These are phyloP conservation scores for Apis cerana DNA, from an alignment of 1,140 invertebrate species.

Conservation along the genomic window DNA sequence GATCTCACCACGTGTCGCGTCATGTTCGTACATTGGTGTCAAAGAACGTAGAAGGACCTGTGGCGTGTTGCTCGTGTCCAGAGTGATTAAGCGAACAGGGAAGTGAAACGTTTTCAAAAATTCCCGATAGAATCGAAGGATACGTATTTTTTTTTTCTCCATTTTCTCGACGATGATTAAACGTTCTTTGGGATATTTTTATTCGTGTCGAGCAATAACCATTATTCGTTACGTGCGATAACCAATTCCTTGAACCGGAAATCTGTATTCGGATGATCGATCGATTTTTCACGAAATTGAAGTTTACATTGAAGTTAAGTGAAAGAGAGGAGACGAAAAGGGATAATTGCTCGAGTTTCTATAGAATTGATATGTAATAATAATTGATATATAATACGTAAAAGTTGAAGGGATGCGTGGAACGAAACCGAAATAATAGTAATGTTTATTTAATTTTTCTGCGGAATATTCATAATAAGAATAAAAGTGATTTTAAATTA, in stretches of 20 bases:
- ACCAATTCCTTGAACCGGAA: not conserved
- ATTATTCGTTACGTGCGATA: not conserved
- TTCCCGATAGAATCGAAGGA: conserved; percentile 16
- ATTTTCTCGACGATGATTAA: conserved; percentile 25
- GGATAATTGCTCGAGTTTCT: too few species aligned
- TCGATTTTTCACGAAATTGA: too few species aligned
- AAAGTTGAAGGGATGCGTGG: too few species aligned
- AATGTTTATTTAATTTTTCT: too few species aligned
- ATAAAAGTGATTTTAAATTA: too few species aligned
- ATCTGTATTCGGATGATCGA: not conserved
- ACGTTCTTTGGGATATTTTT: conserved; percentile 12
- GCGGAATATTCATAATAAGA: too few species aligned
- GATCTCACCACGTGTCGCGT: not conserved
- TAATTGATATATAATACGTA: too few species aligned
- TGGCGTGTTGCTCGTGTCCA: not conserved
- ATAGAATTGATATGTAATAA: too few species aligned
- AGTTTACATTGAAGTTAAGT: too few species aligned
- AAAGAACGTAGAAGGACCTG: not conserved
- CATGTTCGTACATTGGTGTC: not conserved
- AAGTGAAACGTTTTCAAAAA: conserved; percentile 11
- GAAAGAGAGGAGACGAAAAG: too few species aligned
- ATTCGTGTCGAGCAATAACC: not conserved
- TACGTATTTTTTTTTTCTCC: conserved; percentile 9
- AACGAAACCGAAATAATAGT: too few species aligned
- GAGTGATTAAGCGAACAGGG: not conserved